A percentile compares a stretch with the other conserved stretches of the same genome.
phyloP scores from a whole-genome alignment of 1,140 invertebrate genomes.

The Dolichoris vasculosae region DNA sequence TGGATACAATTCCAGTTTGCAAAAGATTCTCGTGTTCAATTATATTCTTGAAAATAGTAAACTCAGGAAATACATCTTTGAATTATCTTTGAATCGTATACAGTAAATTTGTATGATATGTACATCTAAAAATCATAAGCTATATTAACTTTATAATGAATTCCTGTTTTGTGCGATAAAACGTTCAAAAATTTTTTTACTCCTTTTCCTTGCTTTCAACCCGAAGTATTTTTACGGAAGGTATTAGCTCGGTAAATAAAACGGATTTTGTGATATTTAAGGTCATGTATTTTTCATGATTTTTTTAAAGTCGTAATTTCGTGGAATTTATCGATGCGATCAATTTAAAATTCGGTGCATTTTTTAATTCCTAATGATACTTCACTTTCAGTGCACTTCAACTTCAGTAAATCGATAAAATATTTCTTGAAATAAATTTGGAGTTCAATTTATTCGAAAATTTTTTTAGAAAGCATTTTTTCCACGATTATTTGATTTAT shows the following conservation, averaged over 20 bases:
- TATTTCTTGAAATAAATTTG: slow-evolving; percentile 3
- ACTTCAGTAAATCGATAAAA: not conserved
- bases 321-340: not conserved
- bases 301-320: not conserved
- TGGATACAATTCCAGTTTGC: too few relatives aligned
- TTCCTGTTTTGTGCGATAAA: too few relatives aligned
- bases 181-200: too few relatives aligned
- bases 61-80: too few relatives aligned
- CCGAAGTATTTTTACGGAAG: too few relatives aligned
- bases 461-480: not conserved
- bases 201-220: too few relatives aligned
- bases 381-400: not conserved
- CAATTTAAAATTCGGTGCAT: not conserved
- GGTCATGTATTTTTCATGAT: not conserved
- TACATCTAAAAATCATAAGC: too few relatives aligned
- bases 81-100: too few relatives aligned
- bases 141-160: too few relatives aligned
- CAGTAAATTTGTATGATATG: too few relatives aligned
- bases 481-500: not conserved
- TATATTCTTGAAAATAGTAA: too few relatives aligned
- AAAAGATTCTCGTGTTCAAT: too few relatives aligned
- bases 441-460: not conserved
- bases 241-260: not conserved
- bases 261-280: not conserved
- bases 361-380: slow-evolving; percentile 7